These are phyloP conservation scores for Enhydra lutris DNA, from an alignment of 2,113 vertebrate species.

Conservation along the genomic window DNA sequence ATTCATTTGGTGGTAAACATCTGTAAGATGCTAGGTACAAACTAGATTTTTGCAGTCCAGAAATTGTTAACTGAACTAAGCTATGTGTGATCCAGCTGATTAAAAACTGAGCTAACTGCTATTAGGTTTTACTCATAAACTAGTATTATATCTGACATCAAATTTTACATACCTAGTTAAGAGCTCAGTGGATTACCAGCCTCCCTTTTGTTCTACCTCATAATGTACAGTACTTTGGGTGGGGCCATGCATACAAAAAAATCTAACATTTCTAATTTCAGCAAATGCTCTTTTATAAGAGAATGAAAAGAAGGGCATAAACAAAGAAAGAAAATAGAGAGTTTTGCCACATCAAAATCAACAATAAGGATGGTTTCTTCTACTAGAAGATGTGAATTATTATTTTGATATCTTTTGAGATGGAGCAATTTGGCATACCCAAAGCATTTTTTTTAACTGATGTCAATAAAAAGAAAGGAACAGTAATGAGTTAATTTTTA, in stretches of 20 bases:
- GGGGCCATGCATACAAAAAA: not conserved
- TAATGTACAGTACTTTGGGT: not conserved
- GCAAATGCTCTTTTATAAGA: not conserved
- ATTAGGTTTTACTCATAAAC: not conserved
- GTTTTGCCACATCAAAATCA: not conserved
- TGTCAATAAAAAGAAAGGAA: conserved; percentile 51
- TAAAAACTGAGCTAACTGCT: not conserved
- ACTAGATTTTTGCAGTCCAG: not conserved
- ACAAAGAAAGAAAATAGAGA: not conserved
- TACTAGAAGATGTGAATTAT: not conserved
- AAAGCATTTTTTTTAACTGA: not conserved
- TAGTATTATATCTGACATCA: not conserved
- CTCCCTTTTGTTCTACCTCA: not conserved
- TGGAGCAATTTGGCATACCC: not conserved
- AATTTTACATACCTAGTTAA: not conserved
- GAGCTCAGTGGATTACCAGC: not conserved
- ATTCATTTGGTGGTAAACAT: not conserved
- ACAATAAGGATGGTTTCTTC: not conserved
- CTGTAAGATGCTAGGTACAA: not conserved
- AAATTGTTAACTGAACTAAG: not conserved
- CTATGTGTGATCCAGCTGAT: not conserved
- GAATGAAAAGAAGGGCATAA: not conserved
- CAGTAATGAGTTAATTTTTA: conserved; percentile 49
- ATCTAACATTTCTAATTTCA: conserved; percentile 12
- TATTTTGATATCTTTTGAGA: not conserved